Conservation (phyloP, 2,888 invertebrate genomes). For the Nymphalis c-album region DNA sequence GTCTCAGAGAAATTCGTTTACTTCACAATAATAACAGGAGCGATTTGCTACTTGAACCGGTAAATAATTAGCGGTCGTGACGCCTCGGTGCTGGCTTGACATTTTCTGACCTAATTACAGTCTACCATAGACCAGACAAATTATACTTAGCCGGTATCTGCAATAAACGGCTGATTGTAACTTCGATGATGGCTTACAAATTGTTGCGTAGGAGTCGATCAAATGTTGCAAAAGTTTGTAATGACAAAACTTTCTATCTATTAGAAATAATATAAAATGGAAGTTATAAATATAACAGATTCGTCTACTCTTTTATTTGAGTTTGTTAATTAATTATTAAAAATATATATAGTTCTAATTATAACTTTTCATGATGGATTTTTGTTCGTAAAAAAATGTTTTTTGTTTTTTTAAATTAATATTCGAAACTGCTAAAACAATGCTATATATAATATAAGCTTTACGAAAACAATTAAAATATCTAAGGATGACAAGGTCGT, state of each 20-base stretch:
- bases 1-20: constrained; percentile 53
- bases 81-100: constrained; percentile 42
- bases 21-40: constrained; percentile 54
- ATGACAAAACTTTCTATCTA: background rate
- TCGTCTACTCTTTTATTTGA: no score
- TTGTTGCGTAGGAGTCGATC: constrained; percentile 3
- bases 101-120: constrained; percentile 49
- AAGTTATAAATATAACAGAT: no score
- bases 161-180: background rate
- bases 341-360: no score
- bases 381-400: no score
- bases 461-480: no score
- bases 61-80: constrained; percentile 61
- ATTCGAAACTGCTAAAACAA: no score
- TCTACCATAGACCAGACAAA: constrained; percentile 3
- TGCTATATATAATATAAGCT: no score
- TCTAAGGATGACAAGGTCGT: no score
- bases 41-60: constrained; percentile 53
- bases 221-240: background rate
- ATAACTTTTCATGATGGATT: no score
- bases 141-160: constrained; percentile 9
- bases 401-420: no score
- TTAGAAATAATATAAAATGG: no score
- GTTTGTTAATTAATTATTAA: no score
- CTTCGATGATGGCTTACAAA: constrained; percentile 3